Conservation (phyloP, 2,113 vertebrate species). For the Myotis yumanensis region DNA sequence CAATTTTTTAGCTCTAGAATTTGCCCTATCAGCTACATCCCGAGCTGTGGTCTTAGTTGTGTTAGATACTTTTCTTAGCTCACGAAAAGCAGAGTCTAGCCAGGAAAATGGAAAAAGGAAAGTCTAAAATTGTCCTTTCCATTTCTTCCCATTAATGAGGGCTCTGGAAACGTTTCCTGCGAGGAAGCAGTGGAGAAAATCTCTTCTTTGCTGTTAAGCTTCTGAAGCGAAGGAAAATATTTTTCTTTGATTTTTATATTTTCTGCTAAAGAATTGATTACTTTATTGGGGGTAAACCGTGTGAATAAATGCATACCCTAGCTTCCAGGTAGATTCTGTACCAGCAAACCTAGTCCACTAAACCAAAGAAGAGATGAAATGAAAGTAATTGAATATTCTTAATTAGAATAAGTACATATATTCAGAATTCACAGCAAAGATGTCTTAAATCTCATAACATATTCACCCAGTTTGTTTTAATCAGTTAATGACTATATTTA, state of each 20-base stretch:
- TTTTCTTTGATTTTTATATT: background rate
- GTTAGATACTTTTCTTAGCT: slow-evolving; percentile 31
- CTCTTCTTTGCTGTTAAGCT: slow-evolving; percentile 25
- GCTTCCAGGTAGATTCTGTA: background rate
- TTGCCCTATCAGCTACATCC: background rate
- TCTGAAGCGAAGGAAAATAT: background rate
- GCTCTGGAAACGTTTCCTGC: slow-evolving; percentile 48
- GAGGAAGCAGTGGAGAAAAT: slow-evolving; percentile 4
- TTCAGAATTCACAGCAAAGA: background rate
- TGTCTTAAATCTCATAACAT: background rate
- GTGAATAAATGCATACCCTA: background rate
- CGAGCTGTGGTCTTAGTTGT: background rate
- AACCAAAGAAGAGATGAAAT: slow-evolving; percentile 26
- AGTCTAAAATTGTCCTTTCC: slow-evolving; percentile 55
- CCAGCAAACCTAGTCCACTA: background rate
- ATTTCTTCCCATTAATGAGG: slow-evolving; percentile 33
- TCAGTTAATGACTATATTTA: slow-evolving; percentile 30
- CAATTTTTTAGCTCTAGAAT: background rate
- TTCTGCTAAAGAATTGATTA: background rate
- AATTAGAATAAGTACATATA: background rate
- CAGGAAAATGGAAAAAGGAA: slow-evolving; percentile 63
- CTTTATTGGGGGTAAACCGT: background rate
- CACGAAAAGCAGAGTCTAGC: slow-evolving; percentile 17
- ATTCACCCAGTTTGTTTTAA: background rate
- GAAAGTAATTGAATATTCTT: background rate